Evolutionary conservation across 2,797 vertebrate genomes (phyloP).

Genomic region (Threskiornis aethiopicus): DNA sequence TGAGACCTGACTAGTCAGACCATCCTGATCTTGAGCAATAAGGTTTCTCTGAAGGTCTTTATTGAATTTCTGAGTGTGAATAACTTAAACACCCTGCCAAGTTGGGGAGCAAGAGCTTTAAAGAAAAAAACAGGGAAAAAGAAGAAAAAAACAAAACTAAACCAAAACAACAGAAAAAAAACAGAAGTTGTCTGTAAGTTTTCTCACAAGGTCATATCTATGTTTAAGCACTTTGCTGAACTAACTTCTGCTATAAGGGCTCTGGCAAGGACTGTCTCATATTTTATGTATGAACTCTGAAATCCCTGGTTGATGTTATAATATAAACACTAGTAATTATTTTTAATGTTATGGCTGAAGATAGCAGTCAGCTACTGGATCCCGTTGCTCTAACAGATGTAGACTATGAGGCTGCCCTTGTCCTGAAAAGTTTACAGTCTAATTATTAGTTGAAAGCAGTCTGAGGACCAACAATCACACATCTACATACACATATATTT

Average conservation of each 20-base stretch:
- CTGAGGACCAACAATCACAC: neutral
- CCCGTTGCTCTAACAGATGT: neutral
- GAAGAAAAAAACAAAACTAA: too few relatives aligned
- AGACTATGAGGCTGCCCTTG: neutral
- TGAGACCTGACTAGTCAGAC: neutral
- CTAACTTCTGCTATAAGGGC: neutral
- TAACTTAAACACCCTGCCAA: neutral
- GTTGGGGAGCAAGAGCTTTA: neutral
- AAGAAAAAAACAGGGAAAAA: neutral
- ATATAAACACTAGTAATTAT: slow-evolving; percentile 38
- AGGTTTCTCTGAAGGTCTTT: neutral
- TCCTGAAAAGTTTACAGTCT: neutral
- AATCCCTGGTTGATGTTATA: neutral
- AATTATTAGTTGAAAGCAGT: neutral
- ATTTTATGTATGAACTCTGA: slow-evolving; percentile 47
- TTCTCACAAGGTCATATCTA: neutral
- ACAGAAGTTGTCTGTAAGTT: neutral
- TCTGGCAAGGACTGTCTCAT: slow-evolving; percentile 18
- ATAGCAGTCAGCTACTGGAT: neutral
- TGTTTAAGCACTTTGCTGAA: neutral
- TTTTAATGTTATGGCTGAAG: slow-evolving; percentile 19
- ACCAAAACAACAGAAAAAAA: neutral
- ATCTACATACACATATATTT: neutral
- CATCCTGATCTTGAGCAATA: neutral
- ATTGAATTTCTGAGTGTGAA: neutral